Conservation (phyloP, 2,797 vertebrate genomes). For the Bradypodion ventrale region DNA sequence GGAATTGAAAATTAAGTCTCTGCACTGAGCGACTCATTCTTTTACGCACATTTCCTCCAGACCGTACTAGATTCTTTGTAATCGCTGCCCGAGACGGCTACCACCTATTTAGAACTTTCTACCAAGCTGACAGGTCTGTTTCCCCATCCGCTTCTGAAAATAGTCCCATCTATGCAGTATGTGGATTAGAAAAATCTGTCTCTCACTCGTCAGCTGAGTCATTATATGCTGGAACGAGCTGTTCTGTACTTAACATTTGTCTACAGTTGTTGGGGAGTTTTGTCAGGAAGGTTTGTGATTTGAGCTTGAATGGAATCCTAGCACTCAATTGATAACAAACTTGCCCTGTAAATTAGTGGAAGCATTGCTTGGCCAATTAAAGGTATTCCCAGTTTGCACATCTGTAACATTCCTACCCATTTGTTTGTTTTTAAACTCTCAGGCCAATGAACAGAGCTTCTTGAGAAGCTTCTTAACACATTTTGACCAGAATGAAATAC, state of each 20-base stretch:
- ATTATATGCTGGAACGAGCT: not conserved
- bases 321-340: not conserved
- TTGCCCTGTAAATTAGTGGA: not conserved
- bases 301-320: not conserved
- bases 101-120: conserved; percentile 10
- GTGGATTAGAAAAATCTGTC: not conserved
- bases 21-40: not conserved
- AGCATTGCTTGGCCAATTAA: not conserved
- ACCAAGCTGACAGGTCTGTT: not conserved
- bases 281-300: not conserved
- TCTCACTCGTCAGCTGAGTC: not conserved
- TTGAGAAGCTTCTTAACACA: too few species aligned
- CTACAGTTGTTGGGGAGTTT: not conserved
- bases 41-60: not conserved
- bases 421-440: not conserved
- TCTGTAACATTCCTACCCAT: not conserved
- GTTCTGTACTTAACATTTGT: not conserved
- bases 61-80: not conserved
- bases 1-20: not conserved
- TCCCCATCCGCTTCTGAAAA: not conserved
- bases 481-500: too few species aligned
- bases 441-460: too few species aligned
- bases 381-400: not conserved
- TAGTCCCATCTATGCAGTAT: not conserved
- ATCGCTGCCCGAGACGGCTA: not conserved